phyloP scores from a whole-genome alignment of 2,888 invertebrate species.

The Ophion costatus region DNA sequence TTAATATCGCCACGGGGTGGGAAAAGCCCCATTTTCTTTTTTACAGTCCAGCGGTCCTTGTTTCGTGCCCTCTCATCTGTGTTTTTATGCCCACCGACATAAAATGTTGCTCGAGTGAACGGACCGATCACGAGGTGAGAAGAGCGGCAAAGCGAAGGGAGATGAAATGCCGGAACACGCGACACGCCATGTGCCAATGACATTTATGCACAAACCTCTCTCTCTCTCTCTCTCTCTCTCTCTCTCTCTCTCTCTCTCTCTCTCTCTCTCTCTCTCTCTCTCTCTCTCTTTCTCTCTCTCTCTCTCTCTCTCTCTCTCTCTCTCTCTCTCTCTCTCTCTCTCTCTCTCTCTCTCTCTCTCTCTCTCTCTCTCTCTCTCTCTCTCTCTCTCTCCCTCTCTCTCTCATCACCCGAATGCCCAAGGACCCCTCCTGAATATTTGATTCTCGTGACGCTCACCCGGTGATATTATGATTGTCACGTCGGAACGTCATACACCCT shows the following conservation, averaged over 20 bases:
- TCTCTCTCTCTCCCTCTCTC: constrained; percentile 8
- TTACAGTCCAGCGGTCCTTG: constrained; percentile 36
- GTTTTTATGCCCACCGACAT: constrained; percentile 55
- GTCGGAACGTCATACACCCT: constrained; percentile 27
- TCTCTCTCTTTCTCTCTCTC: not conserved
- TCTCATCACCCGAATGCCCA: constrained; percentile 25
- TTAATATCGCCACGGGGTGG: constrained; percentile 34
- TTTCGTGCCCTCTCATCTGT: constrained; percentile 7
- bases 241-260: not conserved
- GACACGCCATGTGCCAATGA: constrained; percentile 55
- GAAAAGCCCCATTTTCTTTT: constrained; percentile 41
- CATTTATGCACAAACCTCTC: constrained; percentile 54
- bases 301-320: constrained; percentile 26
- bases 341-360: not conserved
- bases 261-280: constrained; percentile 2
- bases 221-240: not conserved
- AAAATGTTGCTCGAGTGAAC: constrained; percentile 55
- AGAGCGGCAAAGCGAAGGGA: constrained; percentile 11
- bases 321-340: not conserved
- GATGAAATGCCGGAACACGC: constrained; percentile 45
- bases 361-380: constrained; percentile 4
- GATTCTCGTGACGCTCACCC: constrained; percentile 37
- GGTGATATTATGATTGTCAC: constrained; percentile 39
- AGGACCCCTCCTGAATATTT: constrained; percentile 37
- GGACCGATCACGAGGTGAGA: constrained; percentile 29